A percentile compares a stretch with the other conserved stretches of the same genome.
Conservation (phyloP, 2,888 invertebrate genomes). For the Eumacrocentrus americanus region DNA sequence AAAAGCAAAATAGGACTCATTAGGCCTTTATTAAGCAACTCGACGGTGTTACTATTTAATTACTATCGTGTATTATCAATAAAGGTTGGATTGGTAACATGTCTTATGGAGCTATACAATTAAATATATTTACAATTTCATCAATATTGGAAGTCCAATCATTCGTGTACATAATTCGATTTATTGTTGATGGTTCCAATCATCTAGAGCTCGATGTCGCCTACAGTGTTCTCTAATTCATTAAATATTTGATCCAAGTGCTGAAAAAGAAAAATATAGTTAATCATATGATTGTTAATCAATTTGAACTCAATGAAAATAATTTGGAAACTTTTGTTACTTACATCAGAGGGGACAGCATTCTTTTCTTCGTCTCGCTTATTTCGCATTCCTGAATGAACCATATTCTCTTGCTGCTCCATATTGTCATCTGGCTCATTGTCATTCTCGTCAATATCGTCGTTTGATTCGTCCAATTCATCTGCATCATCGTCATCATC, state of each 20-base stretch:
- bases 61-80: not conserved
- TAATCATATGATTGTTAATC: not conserved
- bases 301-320: not conserved
- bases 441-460: constrained; percentile 44
- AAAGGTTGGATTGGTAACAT: constrained; percentile 1
- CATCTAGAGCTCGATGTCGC: constrained; percentile 50
- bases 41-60: constrained; percentile 4
- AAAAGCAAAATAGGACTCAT: not conserved
- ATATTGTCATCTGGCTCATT: constrained; percentile 42
- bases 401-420: constrained; percentile 38
- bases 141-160: constrained; percentile 17
- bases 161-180: no score
- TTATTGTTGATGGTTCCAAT: no score
- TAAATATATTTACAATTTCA: constrained; percentile 46
- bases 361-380: constrained; percentile 31
- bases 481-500: constrained; percentile 49
- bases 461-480: constrained; percentile 48
- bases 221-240: constrained; percentile 51
- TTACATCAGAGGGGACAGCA: constrained; percentile 50
- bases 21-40: not conserved
- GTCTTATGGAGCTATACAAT: constrained; percentile 18
- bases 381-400: constrained; percentile 6
- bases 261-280: constrained; percentile 41
- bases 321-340: constrained; percentile 24
- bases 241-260: constrained; percentile 54